Base-by-base conservation (phyloP, 2,888 invertebrate genomes). In the Eupithecia exiguata region DNA sequence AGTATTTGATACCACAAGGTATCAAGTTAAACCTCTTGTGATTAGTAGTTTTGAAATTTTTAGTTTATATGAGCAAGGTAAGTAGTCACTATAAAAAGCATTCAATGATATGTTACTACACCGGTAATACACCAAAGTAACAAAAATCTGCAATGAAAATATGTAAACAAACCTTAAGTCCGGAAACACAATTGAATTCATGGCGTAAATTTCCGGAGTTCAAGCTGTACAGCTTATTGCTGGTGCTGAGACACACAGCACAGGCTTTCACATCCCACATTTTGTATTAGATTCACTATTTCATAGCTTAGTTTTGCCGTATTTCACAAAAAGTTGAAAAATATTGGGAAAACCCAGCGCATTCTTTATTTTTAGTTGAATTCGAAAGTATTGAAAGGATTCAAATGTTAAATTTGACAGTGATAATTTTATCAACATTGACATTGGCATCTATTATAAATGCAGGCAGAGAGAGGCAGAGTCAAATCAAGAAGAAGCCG, bases 251-350 rank as follows among this genome's bases (percentile, higher is more conserved):
- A 83, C 94, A 94, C 76, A 91, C 91, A 25, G 84, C 81, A 82
- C 94, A 94, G 25, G 89, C 92, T 81, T 90, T 89, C 71, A 93
- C 74, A 74, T 88, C 84, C 79, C 86, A 87, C 92, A 92, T 92
- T 79, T 79, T 82, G 46, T 78, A 70, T 73, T 89, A 88, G 10
- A 83, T 73, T 58, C 90, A 92, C 5, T 85, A 78, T 6, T 84
- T 78, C 7, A 92, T 72, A 79, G 77, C 87, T 61, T 79, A 86
- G 38, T 78, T 53, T 63, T 38, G 36, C 4, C 4, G 46, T 58
- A 65, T 61, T 69, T 38, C 5, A 46, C 58, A 66, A 53, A 58
- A 25, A 58, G 25, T 25, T 3, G 7, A n/a, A 0, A 46, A n/a
- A 40, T 16, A 16, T 16, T 43, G 5, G 5, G 43, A 46, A n/a